Conservation (phyloP, 1,140 invertebrate species). For the Batillaria attramentaria region DNA sequence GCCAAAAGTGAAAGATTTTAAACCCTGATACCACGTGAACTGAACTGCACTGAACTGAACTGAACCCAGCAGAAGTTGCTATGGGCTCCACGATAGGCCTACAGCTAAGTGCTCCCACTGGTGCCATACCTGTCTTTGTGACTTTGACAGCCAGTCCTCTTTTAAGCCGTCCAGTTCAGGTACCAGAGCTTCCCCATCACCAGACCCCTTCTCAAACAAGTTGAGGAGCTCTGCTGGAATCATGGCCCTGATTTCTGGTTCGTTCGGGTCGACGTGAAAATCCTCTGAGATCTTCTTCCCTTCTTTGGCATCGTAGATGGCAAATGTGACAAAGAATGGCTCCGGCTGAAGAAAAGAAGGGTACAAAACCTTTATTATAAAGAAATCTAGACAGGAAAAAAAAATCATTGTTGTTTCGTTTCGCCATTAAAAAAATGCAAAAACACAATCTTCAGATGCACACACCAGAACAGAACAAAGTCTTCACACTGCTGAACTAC, state of each 20-base stretch:
- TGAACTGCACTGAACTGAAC: too few relatives aligned
- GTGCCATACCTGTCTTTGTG: slow-evolving; percentile 50
- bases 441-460: background rate
- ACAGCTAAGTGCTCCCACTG: background rate
- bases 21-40: too few relatives aligned
- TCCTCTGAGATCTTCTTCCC: slow-evolving; percentile 92
- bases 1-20: too few relatives aligned
- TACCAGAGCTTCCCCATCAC: slow-evolving; percentile 53
- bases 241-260: slow-evolving; percentile 77
- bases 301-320: slow-evolving; percentile 88
- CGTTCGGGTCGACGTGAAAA: slow-evolving; percentile 93
- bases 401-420: too few relatives aligned
- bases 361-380: background rate
- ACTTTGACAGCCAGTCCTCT: slow-evolving; percentile 76
- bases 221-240: slow-evolving; percentile 71
- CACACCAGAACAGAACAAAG: too few relatives aligned
- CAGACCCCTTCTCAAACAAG: slow-evolving; percentile 65
- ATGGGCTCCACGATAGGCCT: too few relatives aligned
- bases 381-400: background rate
- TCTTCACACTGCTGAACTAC: too few relatives aligned
- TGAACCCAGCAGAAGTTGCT: too few relatives aligned
- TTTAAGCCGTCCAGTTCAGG: slow-evolving; percentile 76
- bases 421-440: background rate
- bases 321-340: slow-evolving; percentile 90
- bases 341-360: slow-evolving; percentile 78